Evolutionary conservation across 92 coral and sea anemone species (phyloP).

Genomic region (Metridium senile): DNA sequence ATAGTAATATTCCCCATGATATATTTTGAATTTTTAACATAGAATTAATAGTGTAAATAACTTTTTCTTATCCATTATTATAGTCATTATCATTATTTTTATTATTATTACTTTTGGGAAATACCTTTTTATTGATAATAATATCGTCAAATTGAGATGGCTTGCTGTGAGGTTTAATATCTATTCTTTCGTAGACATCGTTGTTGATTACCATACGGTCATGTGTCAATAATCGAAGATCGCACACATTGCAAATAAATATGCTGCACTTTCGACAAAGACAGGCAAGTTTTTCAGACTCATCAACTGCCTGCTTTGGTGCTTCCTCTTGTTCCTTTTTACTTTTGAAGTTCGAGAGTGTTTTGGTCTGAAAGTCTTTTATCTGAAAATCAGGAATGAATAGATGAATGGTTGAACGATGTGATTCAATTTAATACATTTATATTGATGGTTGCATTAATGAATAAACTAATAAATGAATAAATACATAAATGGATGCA

Average conservation of each 20-base stretch:
- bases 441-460: constrained; percentile 74
- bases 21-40: no score
- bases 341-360: background rate
- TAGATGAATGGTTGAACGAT: background rate
- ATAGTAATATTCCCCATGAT: no score
- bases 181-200: constrained; percentile 35
- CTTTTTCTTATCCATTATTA: background rate
- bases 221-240: constrained; percentile 26
- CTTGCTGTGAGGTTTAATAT: constrained; percentile 35
- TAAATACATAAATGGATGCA: background rate
- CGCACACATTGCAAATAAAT: constrained; percentile 51
- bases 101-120: background rate
- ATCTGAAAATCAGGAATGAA: background rate
- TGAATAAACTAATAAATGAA: constrained; percentile 23
- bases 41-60: no score
- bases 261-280: constrained; percentile 51
- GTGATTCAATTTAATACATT: constrained; percentile 53
- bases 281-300: constrained; percentile 43
- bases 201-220: constrained; percentile 40
- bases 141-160: constrained; percentile 28
- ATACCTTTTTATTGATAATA: constrained; percentile 21
- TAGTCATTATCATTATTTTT: no score
- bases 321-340: constrained; percentile 12
- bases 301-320: constrained; percentile 1
- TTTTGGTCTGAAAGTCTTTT: background rate